Evolutionary conservation across 2,888 invertebrate genomes (phyloP).

Genomic region (Sinohyriopsis cumingii): DNA sequence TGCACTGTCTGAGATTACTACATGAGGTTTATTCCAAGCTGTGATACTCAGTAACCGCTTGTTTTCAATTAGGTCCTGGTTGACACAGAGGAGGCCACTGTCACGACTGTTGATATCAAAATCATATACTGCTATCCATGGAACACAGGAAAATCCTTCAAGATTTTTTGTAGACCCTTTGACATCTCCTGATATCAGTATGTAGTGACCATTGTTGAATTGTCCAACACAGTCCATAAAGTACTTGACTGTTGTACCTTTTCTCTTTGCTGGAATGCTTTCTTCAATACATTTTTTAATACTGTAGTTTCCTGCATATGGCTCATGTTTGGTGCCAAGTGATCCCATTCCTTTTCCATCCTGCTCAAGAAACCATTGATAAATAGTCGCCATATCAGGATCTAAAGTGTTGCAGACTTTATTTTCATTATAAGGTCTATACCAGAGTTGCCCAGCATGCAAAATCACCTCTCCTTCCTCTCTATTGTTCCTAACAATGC

Average conservation of each 20-base stretch:
- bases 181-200: slow-evolving; percentile 28
- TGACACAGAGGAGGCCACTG: slow-evolving; percentile 11
- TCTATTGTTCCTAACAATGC: slow-evolving; percentile 17
- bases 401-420: slow-evolving; percentile 16
- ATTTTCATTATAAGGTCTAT: slow-evolving; percentile 12
- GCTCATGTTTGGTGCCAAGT: too few species aligned
- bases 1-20: slow-evolving; percentile 17
- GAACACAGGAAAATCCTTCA: slow-evolving; percentile 25
- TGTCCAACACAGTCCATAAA: slow-evolving; percentile 10
- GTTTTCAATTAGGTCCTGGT: slow-evolving; percentile 10
- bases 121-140: slow-evolving; percentile 43
- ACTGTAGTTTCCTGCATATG: too few species aligned
- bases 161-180: slow-evolving; percentile 3
- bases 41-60: slow-evolving; percentile 11
- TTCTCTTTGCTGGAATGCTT: background rate
- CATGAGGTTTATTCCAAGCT: slow-evolving; percentile 21
- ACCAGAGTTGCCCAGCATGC: slow-evolving; percentile 26
- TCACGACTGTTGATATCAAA: slow-evolving; percentile 11
- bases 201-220: slow-evolving; percentile 28
- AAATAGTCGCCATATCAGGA: slow-evolving; percentile 13
- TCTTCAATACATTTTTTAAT: too few species aligned
- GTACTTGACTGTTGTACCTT: slow-evolving; percentile 1
- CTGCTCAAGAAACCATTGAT: slow-evolving; percentile 19
- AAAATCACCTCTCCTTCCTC: slow-evolving; percentile 1
- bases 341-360: too few species aligned